Percentiles rank a stretch among this genome's conserved stretches.
These are phyloP conservation scores for Rhinogobio ventralis DNA, from an alignment of 2,797 vertebrate genomes.

Conservation along the genomic window DNA sequence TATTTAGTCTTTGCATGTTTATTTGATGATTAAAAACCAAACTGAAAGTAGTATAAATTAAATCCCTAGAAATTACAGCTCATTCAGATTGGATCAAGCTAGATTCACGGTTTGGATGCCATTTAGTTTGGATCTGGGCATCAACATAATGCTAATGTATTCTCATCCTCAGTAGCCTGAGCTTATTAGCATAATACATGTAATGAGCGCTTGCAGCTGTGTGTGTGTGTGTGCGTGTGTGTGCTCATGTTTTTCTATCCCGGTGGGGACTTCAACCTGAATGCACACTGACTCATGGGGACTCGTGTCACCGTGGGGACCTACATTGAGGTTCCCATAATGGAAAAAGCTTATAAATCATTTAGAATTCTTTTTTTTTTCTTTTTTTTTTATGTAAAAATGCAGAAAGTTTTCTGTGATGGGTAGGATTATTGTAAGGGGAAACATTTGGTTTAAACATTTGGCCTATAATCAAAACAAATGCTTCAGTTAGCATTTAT, in stretches of 20 bases:
- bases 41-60: not conserved
- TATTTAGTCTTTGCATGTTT: conserved; percentile 8
- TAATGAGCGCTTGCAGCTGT: not conserved
- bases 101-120: not conserved
- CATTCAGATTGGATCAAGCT: conserved; percentile 1
- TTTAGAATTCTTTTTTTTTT: too few species aligned
- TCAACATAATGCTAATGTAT: conserved; percentile 18
- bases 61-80: conserved; percentile 2
- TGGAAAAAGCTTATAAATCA: too few species aligned
- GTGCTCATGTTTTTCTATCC: too few species aligned
- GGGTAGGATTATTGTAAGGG: too few species aligned
- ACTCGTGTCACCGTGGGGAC: too few species aligned
- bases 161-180: not conserved
- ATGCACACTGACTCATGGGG: too few species aligned
- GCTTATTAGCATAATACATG: conserved; percentile 7
- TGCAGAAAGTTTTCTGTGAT: too few species aligned
- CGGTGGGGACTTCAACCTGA: too few species aligned
- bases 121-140: conserved; percentile 2
- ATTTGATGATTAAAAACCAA: conserved; percentile 15
- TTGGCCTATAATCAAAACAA: not conserved
- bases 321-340: too few species aligned
- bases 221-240: not conserved
- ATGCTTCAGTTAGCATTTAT: not conserved
- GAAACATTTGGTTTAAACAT: too few species aligned
- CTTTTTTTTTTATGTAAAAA: too few species aligned